These are phyloP conservation scores for Melipona beecheii DNA, from an alignment of 2,888 invertebrate species.

Conservation along the genomic window DNA sequence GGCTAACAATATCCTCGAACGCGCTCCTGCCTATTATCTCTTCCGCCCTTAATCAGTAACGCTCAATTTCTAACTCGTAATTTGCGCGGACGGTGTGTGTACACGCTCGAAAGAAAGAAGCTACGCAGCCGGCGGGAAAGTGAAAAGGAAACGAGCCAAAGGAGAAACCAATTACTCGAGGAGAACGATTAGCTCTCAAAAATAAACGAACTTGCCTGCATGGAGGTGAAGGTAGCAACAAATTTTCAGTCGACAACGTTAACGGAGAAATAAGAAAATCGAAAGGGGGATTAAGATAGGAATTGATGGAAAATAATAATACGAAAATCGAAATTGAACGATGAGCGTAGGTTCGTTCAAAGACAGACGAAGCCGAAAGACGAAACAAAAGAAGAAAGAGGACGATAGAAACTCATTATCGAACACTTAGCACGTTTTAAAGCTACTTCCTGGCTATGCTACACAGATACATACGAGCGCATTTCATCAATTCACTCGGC, in stretches of 20 bases:
- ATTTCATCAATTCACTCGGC: constrained; percentile 39
- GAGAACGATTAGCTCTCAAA: background rate
- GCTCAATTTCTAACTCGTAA: constrained; percentile 61
- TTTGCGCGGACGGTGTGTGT: constrained; percentile 46
- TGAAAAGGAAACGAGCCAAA: constrained; percentile 40
- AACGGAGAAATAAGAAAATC: background rate
- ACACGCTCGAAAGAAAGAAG: constrained; percentile 26
- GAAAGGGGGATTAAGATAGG: too few species aligned
- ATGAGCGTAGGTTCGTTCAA: constrained; percentile 20
- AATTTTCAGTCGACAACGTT: background rate
- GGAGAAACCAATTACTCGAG: constrained; percentile 15
- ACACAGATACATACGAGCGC: constrained; percentile 38
- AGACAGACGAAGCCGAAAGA: constrained; percentile 65
- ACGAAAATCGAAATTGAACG: background rate
- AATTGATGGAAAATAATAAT: background rate
- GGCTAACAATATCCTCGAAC: constrained; percentile 54
- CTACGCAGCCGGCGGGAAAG: constrained; percentile 24
- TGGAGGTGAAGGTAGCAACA: too few species aligned
- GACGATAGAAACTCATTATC: constrained; percentile 60
- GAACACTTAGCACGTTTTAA: constrained; percentile 72
- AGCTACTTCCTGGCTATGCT: constrained; percentile 63
- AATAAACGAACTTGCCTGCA: background rate
- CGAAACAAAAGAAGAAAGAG: constrained; percentile 15
- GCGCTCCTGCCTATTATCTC: constrained; percentile 51
- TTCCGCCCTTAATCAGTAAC: constrained; percentile 63